These are phyloP conservation scores for Notarius quadriscutis DNA, from an alignment of 2,113 vertebrate genomes.

Conservation along the genomic window DNA sequence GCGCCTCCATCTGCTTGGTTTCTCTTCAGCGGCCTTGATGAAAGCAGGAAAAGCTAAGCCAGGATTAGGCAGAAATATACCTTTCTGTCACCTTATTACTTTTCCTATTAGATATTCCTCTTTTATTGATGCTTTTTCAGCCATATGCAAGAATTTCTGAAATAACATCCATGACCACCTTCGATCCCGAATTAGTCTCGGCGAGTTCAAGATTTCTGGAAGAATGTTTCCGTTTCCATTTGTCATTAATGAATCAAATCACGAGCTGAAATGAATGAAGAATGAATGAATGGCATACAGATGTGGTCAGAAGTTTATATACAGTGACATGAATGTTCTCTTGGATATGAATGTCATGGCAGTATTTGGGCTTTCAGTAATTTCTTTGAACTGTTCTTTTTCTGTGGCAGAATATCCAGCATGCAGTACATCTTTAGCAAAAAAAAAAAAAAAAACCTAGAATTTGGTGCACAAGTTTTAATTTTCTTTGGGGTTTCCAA, in stretches of 20 bases:
- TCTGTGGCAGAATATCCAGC: too few species aligned
- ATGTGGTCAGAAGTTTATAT: too few species aligned
- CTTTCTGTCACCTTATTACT: background rate
- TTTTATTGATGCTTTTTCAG: background rate
- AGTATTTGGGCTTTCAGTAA: too few species aligned
- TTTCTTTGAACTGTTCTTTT: too few species aligned
- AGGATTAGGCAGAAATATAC: background rate
- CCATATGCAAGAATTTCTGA: background rate
- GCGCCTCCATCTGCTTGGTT: constrained; percentile 30
- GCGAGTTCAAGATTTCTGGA: background rate
- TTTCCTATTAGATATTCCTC: background rate
- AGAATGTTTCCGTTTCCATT: background rate
- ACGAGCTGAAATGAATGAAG: background rate
- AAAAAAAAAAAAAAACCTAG: too few species aligned
- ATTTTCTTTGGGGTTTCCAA: too few species aligned
- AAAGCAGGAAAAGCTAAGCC: constrained; percentile 15
- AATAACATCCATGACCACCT: too few species aligned
- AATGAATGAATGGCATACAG: background rate
- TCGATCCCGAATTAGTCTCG: background rate
- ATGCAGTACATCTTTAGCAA: too few species aligned
- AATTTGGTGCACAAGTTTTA: too few species aligned
- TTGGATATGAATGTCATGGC: too few species aligned
- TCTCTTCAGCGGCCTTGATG: constrained; percentile 24
- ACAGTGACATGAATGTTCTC: too few species aligned
- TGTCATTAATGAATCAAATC: background rate